phyloP scores from a whole-genome alignment of 2,113 vertebrate genomes.

The Mastomys coucha region DNA sequence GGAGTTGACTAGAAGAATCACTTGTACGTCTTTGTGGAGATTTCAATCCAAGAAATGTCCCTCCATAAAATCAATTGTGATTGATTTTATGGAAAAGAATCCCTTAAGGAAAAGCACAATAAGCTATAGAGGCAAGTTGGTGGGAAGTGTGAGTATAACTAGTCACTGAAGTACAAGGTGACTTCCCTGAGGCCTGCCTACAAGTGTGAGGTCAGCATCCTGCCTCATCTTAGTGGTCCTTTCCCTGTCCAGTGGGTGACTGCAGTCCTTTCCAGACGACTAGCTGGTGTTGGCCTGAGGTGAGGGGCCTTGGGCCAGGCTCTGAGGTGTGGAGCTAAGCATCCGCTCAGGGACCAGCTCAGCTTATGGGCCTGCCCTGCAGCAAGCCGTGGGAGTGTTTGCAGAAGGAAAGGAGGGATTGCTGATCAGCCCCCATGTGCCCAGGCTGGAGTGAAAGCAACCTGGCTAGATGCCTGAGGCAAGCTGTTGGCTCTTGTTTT shows the following conservation, averaged over 20 bases:
- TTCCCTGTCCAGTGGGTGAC: not conserved
- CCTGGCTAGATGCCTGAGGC: constrained; percentile 59
- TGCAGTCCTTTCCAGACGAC: not conserved
- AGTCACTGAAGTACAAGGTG: not conserved
- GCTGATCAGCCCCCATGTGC: constrained; percentile 51
- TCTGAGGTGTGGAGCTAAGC: not conserved
- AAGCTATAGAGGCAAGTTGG: fast-evolving
- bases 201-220: not conserved
- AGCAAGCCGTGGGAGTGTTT: not conserved
- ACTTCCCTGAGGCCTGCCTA: not conserved
- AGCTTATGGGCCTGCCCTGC: not conserved
- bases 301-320: not conserved
- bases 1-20: not conserved
- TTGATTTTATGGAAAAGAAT: not conserved
- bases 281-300: not conserved
- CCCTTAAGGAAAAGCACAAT: not conserved
- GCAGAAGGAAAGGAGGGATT: constrained; percentile 47
- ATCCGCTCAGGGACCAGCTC: not conserved
- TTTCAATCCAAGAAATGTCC: not conserved
- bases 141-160: no score
- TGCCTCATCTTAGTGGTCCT: fast-evolving
- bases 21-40: not conserved
- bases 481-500: constrained; percentile 56
- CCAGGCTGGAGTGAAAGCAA: constrained; percentile 56
- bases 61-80: no score